Conservation (phyloP, 2,797 vertebrate species). For the Hipposideros larvatus region DNA sequence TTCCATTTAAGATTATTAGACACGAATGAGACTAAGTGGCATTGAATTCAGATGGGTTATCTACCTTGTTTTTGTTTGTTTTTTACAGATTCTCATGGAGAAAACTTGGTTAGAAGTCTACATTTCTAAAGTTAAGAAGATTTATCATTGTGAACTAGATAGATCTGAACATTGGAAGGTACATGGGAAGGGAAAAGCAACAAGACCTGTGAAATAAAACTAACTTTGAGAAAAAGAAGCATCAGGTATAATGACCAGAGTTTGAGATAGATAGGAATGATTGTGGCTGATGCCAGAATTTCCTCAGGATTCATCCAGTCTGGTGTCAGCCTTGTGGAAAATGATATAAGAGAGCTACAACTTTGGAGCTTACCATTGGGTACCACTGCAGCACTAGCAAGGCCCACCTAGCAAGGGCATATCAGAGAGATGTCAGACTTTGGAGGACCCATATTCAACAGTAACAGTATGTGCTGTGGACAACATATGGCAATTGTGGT, state of each 20-base stretch:
- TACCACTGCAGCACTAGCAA: not conserved
- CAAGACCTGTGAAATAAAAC: slow-evolving; percentile 24
- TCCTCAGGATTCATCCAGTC: not conserved
- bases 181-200: not conserved
- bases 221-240: not conserved
- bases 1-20: not conserved
- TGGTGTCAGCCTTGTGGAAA: not conserved
- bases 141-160: not conserved
- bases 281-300: not conserved
- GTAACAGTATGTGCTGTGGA: not conserved
- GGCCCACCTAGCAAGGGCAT: not conserved
- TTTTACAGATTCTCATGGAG: not conserved
- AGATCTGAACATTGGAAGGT: not conserved
- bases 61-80: not conserved
- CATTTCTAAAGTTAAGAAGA: not conserved
- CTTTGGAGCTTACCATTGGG: not conserved
- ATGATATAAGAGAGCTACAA: not conserved
- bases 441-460: not conserved
- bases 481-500: not conserved
- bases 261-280: not conserved
- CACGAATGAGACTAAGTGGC: not conserved
- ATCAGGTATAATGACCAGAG: not conserved
- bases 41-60: not conserved
- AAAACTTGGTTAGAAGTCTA: not conserved
- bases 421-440: not conserved